A percentile compares a stretch with the other conserved stretches of the same genome.
Conservation (phyloP, 2,888 invertebrate genomes). For the Trichacis sp. region DNA sequence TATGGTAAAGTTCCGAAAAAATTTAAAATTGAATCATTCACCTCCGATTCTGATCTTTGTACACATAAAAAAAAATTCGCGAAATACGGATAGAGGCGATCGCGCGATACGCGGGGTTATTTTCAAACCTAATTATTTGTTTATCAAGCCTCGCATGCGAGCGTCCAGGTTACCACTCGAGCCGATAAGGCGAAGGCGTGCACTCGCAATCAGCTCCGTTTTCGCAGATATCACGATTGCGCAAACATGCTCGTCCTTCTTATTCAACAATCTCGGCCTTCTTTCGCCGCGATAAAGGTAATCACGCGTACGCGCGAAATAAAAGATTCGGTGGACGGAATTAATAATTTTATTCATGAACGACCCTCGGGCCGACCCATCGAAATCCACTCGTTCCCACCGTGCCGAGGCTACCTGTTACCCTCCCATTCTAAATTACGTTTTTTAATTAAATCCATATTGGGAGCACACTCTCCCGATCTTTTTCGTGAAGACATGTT, state of each 20-base stretch:
- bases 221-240: slow-evolving; percentile 32
- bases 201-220: slow-evolving; percentile 18
- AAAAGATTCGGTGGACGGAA: slow-evolving; percentile 49
- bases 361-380: slow-evolving; percentile 52
- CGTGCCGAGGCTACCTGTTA: slow-evolving; percentile 63
- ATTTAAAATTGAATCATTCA: no score
- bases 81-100: slow-evolving; percentile 4
- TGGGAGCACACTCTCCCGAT: slow-evolving; percentile 50
- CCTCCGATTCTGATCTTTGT: no score
- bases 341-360: slow-evolving; percentile 70
- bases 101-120: slow-evolving; percentile 44
- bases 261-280: slow-evolving; percentile 14
- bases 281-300: not conserved
- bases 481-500: slow-evolving; percentile 48
- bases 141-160: slow-evolving; percentile 56
- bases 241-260: slow-evolving; percentile 28
- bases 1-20: no score
- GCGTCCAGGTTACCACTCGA: slow-evolving; percentile 34
- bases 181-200: slow-evolving; percentile 47
- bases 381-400: slow-evolving; percentile 61
- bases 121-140: slow-evolving; percentile 61
- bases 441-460: slow-evolving; percentile 69
- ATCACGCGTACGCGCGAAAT: slow-evolving; percentile 24
- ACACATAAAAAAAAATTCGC: no score
- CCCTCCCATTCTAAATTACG: slow-evolving; percentile 66